phyloP scores from a whole-genome alignment of 23 tunicate species.

The Pegea sp. region DNA sequence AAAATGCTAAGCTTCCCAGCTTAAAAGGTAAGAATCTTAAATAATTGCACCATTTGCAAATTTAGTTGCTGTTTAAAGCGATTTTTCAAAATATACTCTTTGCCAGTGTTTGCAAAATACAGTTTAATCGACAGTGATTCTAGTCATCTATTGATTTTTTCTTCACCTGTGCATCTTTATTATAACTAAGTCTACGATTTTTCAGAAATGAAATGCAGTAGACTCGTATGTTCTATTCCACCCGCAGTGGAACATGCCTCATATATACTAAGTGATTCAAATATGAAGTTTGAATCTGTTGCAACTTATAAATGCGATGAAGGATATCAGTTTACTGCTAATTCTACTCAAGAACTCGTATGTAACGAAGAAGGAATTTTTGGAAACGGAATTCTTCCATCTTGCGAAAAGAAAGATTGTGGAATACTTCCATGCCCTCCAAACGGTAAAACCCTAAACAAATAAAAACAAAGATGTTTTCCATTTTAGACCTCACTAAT shows the following conservation, averaged over 20 bases:
- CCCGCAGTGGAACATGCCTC: slow-evolving; percentile 15
- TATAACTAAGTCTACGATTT: no score
- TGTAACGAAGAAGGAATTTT: slow-evolving; percentile 6
- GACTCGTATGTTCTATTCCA: slow-evolving; percentile 40
- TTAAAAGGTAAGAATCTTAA: no score
- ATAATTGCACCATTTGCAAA: no score
- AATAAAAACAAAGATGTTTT: no score
- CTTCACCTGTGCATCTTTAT: no score
- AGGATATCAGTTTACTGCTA: slow-evolving; percentile 11
- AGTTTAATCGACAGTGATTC: no score
- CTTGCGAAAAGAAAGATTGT: slow-evolving; percentile 46
- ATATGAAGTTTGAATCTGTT: slow-evolving; percentile 5
- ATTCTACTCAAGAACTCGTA: neutral
- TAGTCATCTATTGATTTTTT: no score
- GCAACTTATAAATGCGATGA: slow-evolving; percentile 30
- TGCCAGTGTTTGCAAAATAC: no score
- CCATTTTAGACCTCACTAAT: no score
- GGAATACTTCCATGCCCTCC: slow-evolving; percentile 28
- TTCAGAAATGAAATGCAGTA: slow-evolving; percentile 7
- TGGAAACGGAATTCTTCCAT: slow-evolving; percentile 4
- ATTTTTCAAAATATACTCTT: no score
- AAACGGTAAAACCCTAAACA: slow-evolving; percentile 12
- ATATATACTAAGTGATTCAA: neutral
- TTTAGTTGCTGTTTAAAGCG: no score
- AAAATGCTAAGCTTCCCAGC: no score